Percentiles rank a stretch among this genome's conserved stretches.
These are phyloP conservation scores for Synergus laeviventris DNA, from an alignment of 2,888 invertebrate genomes.

Conservation along the genomic window DNA sequence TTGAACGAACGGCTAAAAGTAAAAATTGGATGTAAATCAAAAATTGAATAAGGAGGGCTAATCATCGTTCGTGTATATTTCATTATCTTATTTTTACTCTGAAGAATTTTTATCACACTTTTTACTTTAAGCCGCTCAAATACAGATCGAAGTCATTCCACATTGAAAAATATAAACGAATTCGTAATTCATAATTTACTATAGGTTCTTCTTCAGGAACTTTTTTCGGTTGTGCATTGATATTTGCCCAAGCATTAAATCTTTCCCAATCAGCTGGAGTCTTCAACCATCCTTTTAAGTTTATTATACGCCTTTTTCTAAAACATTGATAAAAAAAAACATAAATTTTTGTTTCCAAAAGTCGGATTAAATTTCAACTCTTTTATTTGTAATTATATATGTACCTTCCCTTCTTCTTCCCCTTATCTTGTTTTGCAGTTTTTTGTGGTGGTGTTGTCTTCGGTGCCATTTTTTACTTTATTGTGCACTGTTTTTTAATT, in stretches of 20 bases:
- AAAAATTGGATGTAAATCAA: too few species aligned
- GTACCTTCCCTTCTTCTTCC: background rate
- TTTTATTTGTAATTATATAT: background rate
- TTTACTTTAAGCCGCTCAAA: background rate
- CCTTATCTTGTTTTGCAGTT: background rate
- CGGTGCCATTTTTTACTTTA: constrained; percentile 3
- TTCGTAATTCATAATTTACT: constrained; percentile 49
- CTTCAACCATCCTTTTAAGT: constrained; percentile 60
- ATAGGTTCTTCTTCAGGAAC: constrained; percentile 59
- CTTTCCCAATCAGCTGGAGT: constrained; percentile 65
- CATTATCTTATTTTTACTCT: too few species aligned
- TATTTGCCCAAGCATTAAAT: constrained; percentile 64
- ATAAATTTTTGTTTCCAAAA: background rate
- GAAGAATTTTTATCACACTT: too few species aligned
- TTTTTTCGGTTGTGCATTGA: constrained; percentile 60
- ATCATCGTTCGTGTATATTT: too few species aligned
- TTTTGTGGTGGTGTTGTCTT: background rate
- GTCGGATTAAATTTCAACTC: background rate
- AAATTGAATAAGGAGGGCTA: too few species aligned
- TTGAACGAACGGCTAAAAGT: too few species aligned
- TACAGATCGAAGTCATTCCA: background rate
- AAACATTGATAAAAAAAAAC: background rate
- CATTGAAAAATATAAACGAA: background rate
- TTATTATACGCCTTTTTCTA: constrained; percentile 45
- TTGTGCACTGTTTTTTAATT: background rate